Base-by-base conservation (phyloP, 2,888 invertebrate species). In the Congeria kusceri region DNA sequence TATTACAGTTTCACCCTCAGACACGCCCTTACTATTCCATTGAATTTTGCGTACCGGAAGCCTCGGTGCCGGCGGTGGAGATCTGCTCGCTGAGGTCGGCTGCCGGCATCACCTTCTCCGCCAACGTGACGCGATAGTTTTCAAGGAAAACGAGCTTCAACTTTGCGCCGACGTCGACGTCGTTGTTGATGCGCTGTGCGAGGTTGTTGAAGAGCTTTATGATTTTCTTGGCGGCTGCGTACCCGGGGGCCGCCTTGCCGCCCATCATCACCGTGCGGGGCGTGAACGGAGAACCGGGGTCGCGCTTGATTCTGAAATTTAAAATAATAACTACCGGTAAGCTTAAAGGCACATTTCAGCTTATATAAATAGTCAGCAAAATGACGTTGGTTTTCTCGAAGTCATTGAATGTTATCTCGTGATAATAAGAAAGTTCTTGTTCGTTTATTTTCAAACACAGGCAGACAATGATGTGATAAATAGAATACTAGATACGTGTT, bases 61-160 rank as follows among this genome's bases (percentile, higher is more conserved):
- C 99, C 93, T 99, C 99, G 0, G 99, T 99, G 86, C 99, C 99
- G 58, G 99, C 99, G 0, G 99, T 98, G 1, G 99, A 99, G 91
- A 99, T 99, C 94, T 99, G 99, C 94, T 99, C 97, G 86, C 98
- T 98, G 81, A 99, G 95, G 95, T 99, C 99, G 11, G 99, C 97
- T 0, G 99, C 99, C 0, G 99, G 99, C 94, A 99, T 99, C 90
- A 99, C 98, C 92, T 98, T 97, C 94, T 99, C 99, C 11, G 99
- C 99, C 89, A 99, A 94, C 0, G 99, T 98, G 1, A 99, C 99
- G 70, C 99, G 96, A 94, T 99, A 99, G 95, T 99, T 99, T 94
- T 99, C 99, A 92, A 99, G 95, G 95, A 95, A 99, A 88, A 99
- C 97, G n/a, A 98, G 95, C 87, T 95, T 99, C 84, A 99, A 94